Conservation (phyloP, 2,888 invertebrate species). For the Hemicrepidius hirtus region DNA sequence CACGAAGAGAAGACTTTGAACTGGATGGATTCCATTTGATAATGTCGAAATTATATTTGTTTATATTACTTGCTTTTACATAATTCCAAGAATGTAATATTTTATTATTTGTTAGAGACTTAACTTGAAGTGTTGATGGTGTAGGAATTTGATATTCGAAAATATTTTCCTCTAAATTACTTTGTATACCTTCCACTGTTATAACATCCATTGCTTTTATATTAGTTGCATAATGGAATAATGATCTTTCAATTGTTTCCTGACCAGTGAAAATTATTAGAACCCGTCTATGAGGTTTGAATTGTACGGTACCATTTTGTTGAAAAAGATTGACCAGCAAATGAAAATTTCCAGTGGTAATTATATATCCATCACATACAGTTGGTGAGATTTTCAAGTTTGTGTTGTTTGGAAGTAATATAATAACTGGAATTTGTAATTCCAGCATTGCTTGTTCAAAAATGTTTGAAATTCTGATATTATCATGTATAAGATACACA, state of each 20-base stretch:
- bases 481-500: conserved; percentile 15
- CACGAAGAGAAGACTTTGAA: background rate
- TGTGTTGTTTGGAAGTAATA: background rate
- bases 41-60: background rate
- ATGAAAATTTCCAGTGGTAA: background rate
- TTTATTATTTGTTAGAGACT: background rate
- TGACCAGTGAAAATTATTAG: background rate
- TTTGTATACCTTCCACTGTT: background rate
- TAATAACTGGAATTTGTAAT: background rate
- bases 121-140: background rate
- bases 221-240: background rate
- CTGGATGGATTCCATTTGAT: background rate
- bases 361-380: conserved; percentile 23
- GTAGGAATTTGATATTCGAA: background rate
- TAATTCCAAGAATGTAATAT: background rate
- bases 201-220: conserved; percentile 5
- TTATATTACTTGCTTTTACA: background rate
- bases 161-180: background rate
- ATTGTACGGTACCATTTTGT: background rate
- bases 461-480: background rate
- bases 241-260: background rate
- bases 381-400: background rate
- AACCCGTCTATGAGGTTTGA: conserved; percentile 6
- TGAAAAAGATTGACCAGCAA: background rate
- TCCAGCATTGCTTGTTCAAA: background rate